Evolutionary conservation across 2,113 vertebrate species (phyloP).

Genomic region (Greenwoodochromis staneri): DNA sequence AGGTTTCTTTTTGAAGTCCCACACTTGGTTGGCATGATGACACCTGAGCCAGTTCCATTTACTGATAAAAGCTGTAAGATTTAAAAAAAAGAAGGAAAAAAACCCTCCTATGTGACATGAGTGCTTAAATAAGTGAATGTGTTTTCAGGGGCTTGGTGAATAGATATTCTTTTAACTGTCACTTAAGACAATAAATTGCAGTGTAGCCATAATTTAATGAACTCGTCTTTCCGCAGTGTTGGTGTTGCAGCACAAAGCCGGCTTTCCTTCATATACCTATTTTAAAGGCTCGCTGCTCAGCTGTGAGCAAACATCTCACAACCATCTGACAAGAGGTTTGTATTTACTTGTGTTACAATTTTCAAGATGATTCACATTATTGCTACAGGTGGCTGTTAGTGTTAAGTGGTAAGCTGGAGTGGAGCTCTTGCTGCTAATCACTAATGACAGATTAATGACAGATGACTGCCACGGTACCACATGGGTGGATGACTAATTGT

Average conservation of each 20-base stretch:
- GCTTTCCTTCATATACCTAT: neutral
- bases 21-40: neutral
- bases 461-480: neutral
- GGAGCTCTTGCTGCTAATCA: neutral
- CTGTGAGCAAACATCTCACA: neutral
- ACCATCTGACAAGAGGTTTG: neutral
- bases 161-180: neutral
- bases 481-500: neutral
- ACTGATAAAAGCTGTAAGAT: neutral
- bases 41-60: neutral
- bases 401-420: neutral
- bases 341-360: neutral
- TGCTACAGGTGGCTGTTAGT: neutral
- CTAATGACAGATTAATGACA: neutral
- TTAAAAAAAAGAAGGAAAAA: neutral
- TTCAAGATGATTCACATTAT: neutral
- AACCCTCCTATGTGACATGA: neutral
- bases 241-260: neutral
- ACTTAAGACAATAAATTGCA: neutral
- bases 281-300: neutral
- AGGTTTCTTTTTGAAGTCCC: neutral
- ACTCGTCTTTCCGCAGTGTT: neutral
- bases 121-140: neutral
- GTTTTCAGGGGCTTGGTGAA: neutral
- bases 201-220: neutral